These are phyloP conservation scores for Actinia equina DNA, from an alignment of 64 coral and sea anemone species.

Conservation along the genomic window DNA sequence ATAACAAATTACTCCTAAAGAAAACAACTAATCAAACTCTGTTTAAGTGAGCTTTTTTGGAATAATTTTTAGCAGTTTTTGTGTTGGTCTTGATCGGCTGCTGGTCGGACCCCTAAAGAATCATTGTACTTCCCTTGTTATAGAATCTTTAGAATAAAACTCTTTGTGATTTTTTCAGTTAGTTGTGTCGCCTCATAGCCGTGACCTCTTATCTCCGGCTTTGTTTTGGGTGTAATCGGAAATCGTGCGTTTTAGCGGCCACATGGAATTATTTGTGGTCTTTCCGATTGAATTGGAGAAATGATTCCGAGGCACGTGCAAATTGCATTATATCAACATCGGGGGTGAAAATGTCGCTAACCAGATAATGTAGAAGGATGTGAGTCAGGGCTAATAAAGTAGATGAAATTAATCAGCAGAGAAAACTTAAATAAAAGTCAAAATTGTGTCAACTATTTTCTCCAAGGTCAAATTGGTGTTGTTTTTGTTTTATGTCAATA, in stretches of 20 bases:
- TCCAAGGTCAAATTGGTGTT: no score
- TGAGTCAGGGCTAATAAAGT: no score
- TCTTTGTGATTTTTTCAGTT: not conserved
- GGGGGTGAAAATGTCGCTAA: no score
- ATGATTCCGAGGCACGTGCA: not conserved
- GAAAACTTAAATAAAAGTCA: no score
- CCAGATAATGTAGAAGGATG: no score
- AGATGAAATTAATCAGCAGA: no score
- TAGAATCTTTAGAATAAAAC: not conserved
- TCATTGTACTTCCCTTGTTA: not conserved
- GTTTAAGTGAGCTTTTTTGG: not conserved
- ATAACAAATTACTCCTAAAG: not conserved
- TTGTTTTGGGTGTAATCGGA: slow-evolving; percentile 18
- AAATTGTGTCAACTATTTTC: no score
- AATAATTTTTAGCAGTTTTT: not conserved
- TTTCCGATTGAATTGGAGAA: not conserved
- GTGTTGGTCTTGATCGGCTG: not conserved
- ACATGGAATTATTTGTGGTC: not conserved
- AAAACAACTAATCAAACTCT: not conserved
- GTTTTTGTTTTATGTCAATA: no score
- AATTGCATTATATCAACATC: not conserved
- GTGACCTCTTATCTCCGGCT: not conserved
- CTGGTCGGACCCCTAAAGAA: no score
- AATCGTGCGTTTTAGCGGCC: not conserved
- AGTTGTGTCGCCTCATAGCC: not conserved